phyloP scores from a whole-genome alignment of 92 coral and sea anemone genomes.

The Phenganax marumi region DNA sequence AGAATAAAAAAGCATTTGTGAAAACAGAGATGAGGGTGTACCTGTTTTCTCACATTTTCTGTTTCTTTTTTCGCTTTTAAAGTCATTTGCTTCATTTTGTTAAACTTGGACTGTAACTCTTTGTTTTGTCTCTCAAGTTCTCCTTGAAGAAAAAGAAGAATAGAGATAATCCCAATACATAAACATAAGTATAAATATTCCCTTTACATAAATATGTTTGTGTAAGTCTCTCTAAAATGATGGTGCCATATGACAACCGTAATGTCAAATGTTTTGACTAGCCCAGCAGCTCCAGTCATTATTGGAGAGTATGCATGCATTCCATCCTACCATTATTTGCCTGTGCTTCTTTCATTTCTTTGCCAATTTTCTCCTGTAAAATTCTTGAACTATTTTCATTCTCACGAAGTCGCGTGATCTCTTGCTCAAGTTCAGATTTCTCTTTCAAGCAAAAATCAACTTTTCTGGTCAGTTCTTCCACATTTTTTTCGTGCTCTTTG shows the following conservation, averaged over 20 bases:
- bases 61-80: constrained; percentile 86
- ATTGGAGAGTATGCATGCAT: not conserved
- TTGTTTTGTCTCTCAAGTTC: constrained; percentile 53
- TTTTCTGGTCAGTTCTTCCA: constrained; percentile 51
- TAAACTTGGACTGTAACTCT: constrained; percentile 71
- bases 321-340: constrained; percentile 57
- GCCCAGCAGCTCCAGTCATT: not conserved
- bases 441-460: constrained; percentile 6
- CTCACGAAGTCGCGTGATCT: constrained; percentile 60
- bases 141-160: constrained; percentile 43
- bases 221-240: not conserved
- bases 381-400: constrained; percentile 44
- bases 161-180: not conserved
- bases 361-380: constrained; percentile 49
- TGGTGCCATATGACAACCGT: not conserved
- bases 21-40: constrained; percentile 17
- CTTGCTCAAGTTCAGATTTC: constrained; percentile 53
- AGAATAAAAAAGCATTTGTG: not conserved
- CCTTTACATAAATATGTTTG: no score
- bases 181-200: not conserved
- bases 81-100: constrained; percentile 88
- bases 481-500: constrained; percentile 56
- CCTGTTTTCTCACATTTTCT: constrained; percentile 80
- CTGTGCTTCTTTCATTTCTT: constrained; percentile 55
- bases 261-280: not conserved